These are phyloP conservation scores for Nomada ferruginata DNA, from an alignment of 2,888 invertebrate genomes.

Conservation along the genomic window DNA sequence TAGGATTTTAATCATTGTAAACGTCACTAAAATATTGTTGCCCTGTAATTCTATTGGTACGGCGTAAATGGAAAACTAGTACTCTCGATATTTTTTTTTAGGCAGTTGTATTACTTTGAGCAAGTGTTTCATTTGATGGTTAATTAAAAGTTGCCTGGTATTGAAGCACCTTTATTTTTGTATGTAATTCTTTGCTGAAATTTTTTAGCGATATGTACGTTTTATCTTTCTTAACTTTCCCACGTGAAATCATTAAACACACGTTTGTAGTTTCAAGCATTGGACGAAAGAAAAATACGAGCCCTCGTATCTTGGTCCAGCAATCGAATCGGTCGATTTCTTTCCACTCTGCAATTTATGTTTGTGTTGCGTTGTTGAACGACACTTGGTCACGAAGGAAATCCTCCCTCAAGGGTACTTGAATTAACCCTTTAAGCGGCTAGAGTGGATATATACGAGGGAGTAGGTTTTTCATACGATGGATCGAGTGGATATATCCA, in stretches of 20 bases:
- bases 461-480: conserved; percentile 29
- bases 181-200: too few species aligned
- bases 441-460: conserved; percentile 36
- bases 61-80: too few species aligned
- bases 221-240: neutral
- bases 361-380: conserved; percentile 40
- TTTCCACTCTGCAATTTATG: conserved; percentile 24
- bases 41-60: too few species aligned
- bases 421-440: conserved; percentile 47
- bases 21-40: too few species aligned
- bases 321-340: conserved; percentile 19
- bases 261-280: neutral
- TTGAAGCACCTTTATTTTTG: too few species aligned
- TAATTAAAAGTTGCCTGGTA: too few species aligned
- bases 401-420: conserved; percentile 33
- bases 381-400: conserved; percentile 42
- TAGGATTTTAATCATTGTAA: too few species aligned
- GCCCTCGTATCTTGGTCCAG: neutral
- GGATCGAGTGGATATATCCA: conserved; percentile 38
- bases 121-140: too few species aligned
- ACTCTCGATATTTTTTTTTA: too few species aligned
- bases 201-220: neutral
- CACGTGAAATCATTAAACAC: neutral
- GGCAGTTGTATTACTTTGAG: too few species aligned
- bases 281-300: conserved; percentile 13